Base-by-base conservation (phyloP, 1,140 invertebrate species). In the Hyles vespertilio region DNA sequence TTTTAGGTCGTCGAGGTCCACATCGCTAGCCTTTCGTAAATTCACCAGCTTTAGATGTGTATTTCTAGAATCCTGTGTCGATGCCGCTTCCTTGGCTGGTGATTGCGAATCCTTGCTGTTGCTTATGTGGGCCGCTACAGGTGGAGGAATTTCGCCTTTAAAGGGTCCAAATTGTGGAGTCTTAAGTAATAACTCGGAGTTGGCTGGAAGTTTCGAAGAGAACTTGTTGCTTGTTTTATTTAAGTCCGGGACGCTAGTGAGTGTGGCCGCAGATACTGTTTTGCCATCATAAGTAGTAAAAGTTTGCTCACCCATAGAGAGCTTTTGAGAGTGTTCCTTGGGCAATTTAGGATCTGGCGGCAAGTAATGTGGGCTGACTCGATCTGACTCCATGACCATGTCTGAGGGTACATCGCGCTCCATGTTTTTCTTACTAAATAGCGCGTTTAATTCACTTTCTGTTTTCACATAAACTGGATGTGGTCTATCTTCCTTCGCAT, bases 251-350 rank as follows among this genome's bases (percentile, higher is more conserved):
- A 91, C 84, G 49, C 90, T 90, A 0, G 93, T 91, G 7, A 94
- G 72, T 8, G 90, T 91, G 7, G 90, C 88, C 49, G 93, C 93
- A 3, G 93, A 91, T 5, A 95, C 90, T 12, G 90, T 91, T 74
- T 94, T 94, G 0, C 94, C 94, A 67, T 95, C 94, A 64, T 93
- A 95, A 5, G 94, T 92, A 7, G 94, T 91, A 22, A 94, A 90
- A 0, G 92, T 87, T 65, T 91, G 44, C 85, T 91, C 53, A 69
- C 76, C 51, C 75, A 84, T 22, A 75, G 88, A 63, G 79, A 89
- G 32, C 74, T 81, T 74, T 74, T 87, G 74, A 54, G 77, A 80
- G 56, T 89, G 80, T 67, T 86, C 84, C 63, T 89, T 87, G 52
- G 79, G 82, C 54, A 60, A 51, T 64, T 85, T 87, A 46, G 78